Evolutionary conservation across 2,888 invertebrate species (phyloP).

Genomic region (Tillus elongatus): DNA sequence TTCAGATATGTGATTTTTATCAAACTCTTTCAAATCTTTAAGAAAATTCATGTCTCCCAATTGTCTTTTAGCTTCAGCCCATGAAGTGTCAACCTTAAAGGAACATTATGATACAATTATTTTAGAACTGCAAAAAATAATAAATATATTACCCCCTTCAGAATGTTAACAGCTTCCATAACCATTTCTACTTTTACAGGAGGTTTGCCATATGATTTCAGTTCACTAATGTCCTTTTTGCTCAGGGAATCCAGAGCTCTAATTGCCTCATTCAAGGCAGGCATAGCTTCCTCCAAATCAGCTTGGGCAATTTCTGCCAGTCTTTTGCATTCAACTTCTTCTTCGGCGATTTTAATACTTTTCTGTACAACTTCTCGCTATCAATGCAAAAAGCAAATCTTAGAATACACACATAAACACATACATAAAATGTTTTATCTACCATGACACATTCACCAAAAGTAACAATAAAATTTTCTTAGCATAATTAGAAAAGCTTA

Average conservation of each 20-base stretch:
- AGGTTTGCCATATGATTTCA: conserved; percentile 81
- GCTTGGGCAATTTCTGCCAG: conserved; percentile 73
- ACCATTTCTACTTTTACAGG: conserved; percentile 83
- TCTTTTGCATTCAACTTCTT: conserved; percentile 71
- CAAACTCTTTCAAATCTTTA: conserved; percentile 70
- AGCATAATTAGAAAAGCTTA: too few relatives aligned
- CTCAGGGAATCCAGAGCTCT: conserved; percentile 69
- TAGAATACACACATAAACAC: not conserved
- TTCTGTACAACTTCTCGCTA: conserved; percentile 62
- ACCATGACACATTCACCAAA: too few relatives aligned
- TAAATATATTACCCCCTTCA: conserved; percentile 49
- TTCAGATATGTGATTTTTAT: conserved; percentile 80
- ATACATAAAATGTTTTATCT: not conserved
- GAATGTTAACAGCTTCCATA: conserved; percentile 81
- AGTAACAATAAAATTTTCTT: too few relatives aligned
- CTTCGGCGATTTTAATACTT: conserved; percentile 65
- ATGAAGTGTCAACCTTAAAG: conserved; percentile 62
- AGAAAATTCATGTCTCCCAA: conserved; percentile 74
- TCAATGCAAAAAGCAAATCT: conserved; percentile 24
- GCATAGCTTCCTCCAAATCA: conserved; percentile 78
- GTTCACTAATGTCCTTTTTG: conserved; percentile 81
- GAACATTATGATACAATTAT: conserved; percentile 7
- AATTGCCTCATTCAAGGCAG: conserved; percentile 77
- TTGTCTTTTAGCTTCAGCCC: conserved; percentile 81
- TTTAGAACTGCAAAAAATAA: not conserved